Conservation (phyloP, 2,797 vertebrate species). For the Sebastes steindachneri region DNA sequence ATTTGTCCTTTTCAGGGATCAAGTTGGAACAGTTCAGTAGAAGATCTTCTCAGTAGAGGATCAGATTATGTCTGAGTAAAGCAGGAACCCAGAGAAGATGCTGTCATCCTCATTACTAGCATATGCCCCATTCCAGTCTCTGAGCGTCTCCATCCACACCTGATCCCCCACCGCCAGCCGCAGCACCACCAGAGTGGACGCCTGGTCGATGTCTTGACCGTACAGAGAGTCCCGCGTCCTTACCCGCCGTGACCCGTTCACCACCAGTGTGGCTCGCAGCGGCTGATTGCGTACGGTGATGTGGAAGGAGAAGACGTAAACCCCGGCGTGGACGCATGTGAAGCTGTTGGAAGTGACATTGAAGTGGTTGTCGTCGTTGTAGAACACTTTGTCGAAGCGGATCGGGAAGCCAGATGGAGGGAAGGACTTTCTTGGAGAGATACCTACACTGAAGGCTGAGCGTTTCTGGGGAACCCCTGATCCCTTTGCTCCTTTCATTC, state of each 20-base stretch:
- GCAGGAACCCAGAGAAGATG: conserved; percentile 94
- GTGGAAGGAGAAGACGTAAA: conserved; percentile 94
- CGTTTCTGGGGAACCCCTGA: conserved; percentile 63
- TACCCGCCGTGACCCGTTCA: conserved; percentile 86
- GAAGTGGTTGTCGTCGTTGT: conserved; percentile 91
- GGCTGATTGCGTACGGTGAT: conserved; percentile 93
- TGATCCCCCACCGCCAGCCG: conserved; percentile 88
- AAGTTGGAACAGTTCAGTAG: conserved; percentile 21
- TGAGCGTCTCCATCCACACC: conserved; percentile 94
- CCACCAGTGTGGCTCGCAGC: conserved; percentile 89
- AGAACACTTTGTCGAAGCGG: conserved; percentile 92
- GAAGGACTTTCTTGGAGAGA: conserved; percentile 91
- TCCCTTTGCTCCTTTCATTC: conserved; percentile 89
- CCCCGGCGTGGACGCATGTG: conserved; percentile 89
- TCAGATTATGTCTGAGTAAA: conserved; percentile 84
- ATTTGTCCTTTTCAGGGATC: conserved; percentile 22
- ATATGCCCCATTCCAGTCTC: conserved; percentile 96
- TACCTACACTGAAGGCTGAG: conserved; percentile 92
- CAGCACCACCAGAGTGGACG: conserved; percentile 90
- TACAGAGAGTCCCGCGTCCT: conserved; percentile 92
- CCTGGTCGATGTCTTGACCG: conserved; percentile 95
- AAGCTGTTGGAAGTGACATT: conserved; percentile 89
- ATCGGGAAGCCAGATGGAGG: conserved; percentile 91
- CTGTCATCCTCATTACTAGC: conserved; percentile 95
- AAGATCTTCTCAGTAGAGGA: neutral